Evolutionary conservation across 2,888 invertebrate species (phyloP), one percentile per base, ranked within the genome.

Genomic region (Agrochola lota): DNA sequence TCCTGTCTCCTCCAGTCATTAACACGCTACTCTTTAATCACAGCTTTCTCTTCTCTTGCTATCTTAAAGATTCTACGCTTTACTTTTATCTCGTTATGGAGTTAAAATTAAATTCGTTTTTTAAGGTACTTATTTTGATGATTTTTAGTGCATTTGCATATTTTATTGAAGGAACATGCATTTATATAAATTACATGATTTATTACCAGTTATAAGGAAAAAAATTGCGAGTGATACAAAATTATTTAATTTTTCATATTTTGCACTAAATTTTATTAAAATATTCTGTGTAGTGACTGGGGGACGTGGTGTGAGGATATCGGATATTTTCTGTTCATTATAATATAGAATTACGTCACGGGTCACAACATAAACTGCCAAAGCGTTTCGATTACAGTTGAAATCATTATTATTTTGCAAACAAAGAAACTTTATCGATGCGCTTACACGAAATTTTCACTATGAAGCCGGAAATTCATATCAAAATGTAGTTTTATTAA

Each of bases 261-360:
- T 71, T 83, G 86, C 85, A 83, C 89, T 87, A 89, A 90, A 90
- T 88, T 83, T 90, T 91, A 91, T 92, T 92, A 91, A 92, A 93
- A 92, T 91, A 90, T 90, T 74, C 60, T 71, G 89, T 88, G 86
- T 92, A 90, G 90, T 95, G 95, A 94, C 95, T 95, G 96, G 95
- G 92, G 95, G 95, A 92, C 80, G 94, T 94, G 95, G 95, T 95
- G 94, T 95, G 94, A 95, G 95, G 95, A 87, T 81, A 81, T 85
- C 80, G 78, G 78, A 85, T 82, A 71, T 67, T 80, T 79, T 77
- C 57, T 74, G 77, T 75, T 77, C 71, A 43, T 78, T 80, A 66
- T 67, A 77, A 30, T 63, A 40, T 69, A 83, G 62, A 71, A 46
- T 62, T 77, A 80, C 71, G 74, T 77, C 80, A 81, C 73, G 87